phyloP scores from a whole-genome alignment of 2,113 vertebrate species.

The Anhinga anhinga region DNA sequence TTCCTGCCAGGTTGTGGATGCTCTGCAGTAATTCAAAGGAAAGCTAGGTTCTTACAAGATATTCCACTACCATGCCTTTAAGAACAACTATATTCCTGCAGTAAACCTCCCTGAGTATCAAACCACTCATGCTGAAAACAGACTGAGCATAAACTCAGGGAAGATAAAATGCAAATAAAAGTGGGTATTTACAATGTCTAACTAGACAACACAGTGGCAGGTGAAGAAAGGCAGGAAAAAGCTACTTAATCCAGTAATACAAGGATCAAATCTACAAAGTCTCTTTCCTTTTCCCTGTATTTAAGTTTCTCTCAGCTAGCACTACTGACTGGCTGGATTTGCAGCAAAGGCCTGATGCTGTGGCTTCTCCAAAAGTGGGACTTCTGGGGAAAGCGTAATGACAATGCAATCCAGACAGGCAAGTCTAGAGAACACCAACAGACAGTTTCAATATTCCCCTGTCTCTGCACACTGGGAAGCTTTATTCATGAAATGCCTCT shows the following conservation, averaged over 20 bases:
- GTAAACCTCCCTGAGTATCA: background rate
- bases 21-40: background rate
- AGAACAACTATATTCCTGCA: background rate
- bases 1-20: background rate
- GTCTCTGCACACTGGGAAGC: background rate
- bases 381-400: slow-evolving; percentile 12
- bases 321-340: background rate
- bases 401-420: background rate
- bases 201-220: background rate
- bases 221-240: background rate
- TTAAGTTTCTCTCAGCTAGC: background rate
- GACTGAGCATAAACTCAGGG: background rate
- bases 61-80: background rate
- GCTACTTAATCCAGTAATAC: background rate
- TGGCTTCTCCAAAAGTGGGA: background rate
- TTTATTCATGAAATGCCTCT: slow-evolving; percentile 49
- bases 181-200: background rate
- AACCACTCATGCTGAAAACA: background rate
- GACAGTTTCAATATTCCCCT: slow-evolving; percentile 23
- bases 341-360: background rate
- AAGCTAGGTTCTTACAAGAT: background rate
- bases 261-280: background rate
- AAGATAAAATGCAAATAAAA: slow-evolving; percentile 6
- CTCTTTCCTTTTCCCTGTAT: background rate
- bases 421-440: slow-evolving; percentile 14